phyloP scores from a whole-genome alignment of 2,113 vertebrate genomes.

The Mungos mungo region DNA sequence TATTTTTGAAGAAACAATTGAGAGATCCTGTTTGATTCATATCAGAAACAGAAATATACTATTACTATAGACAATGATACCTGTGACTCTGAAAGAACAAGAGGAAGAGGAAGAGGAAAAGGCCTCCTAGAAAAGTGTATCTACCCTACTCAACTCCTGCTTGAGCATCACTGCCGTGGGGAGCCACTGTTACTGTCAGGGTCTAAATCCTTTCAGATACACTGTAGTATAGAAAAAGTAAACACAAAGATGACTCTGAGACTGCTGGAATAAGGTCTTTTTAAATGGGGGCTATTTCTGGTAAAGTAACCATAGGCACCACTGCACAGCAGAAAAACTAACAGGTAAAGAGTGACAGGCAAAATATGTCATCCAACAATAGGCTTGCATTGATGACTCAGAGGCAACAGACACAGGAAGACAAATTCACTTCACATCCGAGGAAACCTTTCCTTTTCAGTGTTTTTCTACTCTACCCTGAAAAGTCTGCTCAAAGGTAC shows the following conservation, averaged over 20 bases:
- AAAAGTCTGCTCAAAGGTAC: neutral
- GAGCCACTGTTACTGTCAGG: neutral
- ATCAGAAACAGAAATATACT: conserved; percentile 5
- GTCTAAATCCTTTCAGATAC: neutral
- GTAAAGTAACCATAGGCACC: neutral
- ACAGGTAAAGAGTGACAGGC: neutral
- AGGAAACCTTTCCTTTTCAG: conserved; percentile 22
- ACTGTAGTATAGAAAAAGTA: neutral
- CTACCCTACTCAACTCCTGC: neutral
- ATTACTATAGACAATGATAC: neutral
- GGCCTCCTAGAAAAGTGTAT: neutral
- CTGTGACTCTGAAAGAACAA: neutral
- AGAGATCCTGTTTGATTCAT: neutral
- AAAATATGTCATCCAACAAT: neutral
- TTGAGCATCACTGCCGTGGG: neutral
- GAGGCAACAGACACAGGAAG: neutral
- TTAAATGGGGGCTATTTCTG: neutral
- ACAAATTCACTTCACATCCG: neutral
- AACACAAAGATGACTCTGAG: neutral
- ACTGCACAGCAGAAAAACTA: neutral
- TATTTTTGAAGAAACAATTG: conserved; percentile 34
- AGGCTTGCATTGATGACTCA: neutral
- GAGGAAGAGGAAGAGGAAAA: neutral
- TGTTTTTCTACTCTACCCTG: neutral
- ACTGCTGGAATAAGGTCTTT: neutral